phyloP scores from a whole-genome alignment of 1,140 invertebrate species.

The Sitobion miscanthi region DNA sequence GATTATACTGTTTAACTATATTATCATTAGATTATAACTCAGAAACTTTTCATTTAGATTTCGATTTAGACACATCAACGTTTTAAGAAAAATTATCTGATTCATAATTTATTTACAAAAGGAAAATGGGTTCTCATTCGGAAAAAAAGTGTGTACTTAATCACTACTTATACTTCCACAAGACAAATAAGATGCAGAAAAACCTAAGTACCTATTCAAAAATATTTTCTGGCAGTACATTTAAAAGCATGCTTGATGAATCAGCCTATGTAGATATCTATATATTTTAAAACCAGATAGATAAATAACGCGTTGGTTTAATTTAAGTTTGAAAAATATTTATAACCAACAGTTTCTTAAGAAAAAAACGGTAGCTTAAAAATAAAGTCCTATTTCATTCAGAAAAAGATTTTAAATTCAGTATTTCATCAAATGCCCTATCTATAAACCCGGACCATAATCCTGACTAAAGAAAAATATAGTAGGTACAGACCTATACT shows the following conservation, averaged over 20 bases:
- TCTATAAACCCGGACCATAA: not conserved
- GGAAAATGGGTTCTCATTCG: too few relatives aligned
- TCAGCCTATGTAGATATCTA: not conserved
- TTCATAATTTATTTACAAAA: too few relatives aligned
- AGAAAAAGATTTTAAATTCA: not conserved
- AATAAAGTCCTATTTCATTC: not conserved
- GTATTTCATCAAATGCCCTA: not conserved
- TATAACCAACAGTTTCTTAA: not conserved
- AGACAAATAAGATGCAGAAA: not conserved
- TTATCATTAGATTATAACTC: too few relatives aligned
- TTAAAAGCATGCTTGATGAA: not conserved
- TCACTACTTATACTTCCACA: not conserved
- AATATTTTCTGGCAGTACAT: not conserved
- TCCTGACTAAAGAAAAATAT: not conserved
- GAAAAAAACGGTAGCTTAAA: not conserved
- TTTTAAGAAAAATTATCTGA: not conserved
- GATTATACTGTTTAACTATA: too few relatives aligned
- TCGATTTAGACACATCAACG: too few relatives aligned
- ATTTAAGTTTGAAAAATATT: not conserved
- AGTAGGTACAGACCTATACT: not conserved
- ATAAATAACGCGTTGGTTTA: not conserved
- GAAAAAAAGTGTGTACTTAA: too few relatives aligned
- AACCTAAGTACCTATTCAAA: not conserved
- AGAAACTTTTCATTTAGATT: not conserved
- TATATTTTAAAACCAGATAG: not conserved